phyloP scores from a whole-genome alignment of 1,140 invertebrate species.

The Andricus grossulariae region DNA sequence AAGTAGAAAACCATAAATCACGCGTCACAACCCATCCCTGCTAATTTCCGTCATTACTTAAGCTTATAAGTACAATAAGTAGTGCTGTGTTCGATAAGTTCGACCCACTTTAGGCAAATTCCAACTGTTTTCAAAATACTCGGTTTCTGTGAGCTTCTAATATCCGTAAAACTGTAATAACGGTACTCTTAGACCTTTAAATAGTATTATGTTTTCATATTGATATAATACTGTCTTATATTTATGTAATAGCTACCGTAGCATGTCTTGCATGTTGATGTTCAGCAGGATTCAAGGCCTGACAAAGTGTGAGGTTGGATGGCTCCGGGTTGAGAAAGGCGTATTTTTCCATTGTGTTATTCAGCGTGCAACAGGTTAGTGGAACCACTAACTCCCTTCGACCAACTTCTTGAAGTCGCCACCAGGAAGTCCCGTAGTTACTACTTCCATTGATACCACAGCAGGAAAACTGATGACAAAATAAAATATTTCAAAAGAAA shows the following conservation, averaged over 20 bases:
- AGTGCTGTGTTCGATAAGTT: too few species aligned
- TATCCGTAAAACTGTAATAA: too few species aligned
- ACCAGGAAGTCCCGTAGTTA: slow-evolving; percentile 89
- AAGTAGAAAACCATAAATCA: too few species aligned
- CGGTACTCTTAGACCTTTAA: background rate
- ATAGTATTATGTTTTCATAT: background rate
- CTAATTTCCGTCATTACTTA: too few species aligned
- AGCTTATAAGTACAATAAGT: too few species aligned
- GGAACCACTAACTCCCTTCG: slow-evolving; percentile 84
- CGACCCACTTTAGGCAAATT: too few species aligned
- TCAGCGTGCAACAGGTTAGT: slow-evolving; percentile 85
- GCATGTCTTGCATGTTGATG: slow-evolving; percentile 80
- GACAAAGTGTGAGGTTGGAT: slow-evolving; percentile 82
- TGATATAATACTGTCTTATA: background rate
- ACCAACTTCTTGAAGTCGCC: slow-evolving; percentile 85
- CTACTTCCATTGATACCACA: slow-evolving; percentile 87
- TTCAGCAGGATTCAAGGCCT: slow-evolving; percentile 79
- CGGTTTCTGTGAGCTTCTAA: too few species aligned
- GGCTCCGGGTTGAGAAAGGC: slow-evolving; percentile 87
- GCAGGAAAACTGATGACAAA: slow-evolving; percentile 82
- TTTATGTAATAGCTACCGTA: slow-evolving; percentile 68
- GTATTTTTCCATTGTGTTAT: slow-evolving; percentile 77
- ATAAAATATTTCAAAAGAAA: slow-evolving; percentile 13
- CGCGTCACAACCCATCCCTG: too few species aligned
- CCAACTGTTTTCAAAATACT: too few species aligned